Base-by-base conservation (phyloP, 2,113 vertebrate genomes). In the Tachysurus vachellii region DNA sequence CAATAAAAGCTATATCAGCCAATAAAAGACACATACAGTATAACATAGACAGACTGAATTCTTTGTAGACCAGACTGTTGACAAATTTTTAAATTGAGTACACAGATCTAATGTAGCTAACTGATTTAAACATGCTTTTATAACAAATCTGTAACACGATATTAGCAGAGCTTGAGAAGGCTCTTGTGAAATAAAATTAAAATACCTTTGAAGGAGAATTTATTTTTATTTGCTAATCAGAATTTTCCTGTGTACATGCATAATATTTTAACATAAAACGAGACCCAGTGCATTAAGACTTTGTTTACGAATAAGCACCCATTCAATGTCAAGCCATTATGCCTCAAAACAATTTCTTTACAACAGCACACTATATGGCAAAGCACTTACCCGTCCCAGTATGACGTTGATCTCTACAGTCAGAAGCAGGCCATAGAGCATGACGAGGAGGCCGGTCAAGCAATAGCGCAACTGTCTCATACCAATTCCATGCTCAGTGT, bases 331-430 rank as follows among this genome's bases (percentile, higher is more conserved):
- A 79, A 28, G 75, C 75, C 26, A 77, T 53, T 26, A 61, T 10
- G n/a, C 1, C 11, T 36, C 54, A 57, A 28, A 36, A 21, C 14
- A 19, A 57, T 53, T 36, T 80, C 56, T 36, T 80, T 59, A 59
- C 4, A 23, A 42, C 17, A 23, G 80, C 6, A 56, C 12, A 87
- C 17, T 80, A 28, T 62, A 36, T 13, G 50, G 19, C 44, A 80
- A 42, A 12, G 1, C 56, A 70, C 97, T 97, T 93, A 99, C 98
- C 96, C 98, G 94, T 87, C 97, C 96, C 80, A 96, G 93, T 93
- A 99, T 99, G 91, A 99, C 98, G 3, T 98, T 99, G 90, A 99
- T 91, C 94, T 99, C 98, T 90, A 99, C 97, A 1, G 96, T 95
- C 21, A 99, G 93, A 4, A 99, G 93, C 92, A 97, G 95, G 66